Conservation (phyloP, 1,140 invertebrate genomes). For the Triops cancriformis region DNA sequence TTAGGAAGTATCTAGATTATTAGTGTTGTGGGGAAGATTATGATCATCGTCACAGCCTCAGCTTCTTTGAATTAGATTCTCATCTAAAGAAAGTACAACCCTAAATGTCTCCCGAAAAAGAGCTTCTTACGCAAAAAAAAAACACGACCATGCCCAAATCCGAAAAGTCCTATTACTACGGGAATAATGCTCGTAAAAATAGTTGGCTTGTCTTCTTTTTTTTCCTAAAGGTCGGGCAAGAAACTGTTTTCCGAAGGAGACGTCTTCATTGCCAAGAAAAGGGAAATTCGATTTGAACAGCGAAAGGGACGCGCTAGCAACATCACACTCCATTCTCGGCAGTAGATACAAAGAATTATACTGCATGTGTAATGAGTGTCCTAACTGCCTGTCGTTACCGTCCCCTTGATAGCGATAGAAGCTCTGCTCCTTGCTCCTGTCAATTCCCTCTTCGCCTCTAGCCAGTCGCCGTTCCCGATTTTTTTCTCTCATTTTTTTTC, state of each 20-base stretch:
- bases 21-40: too few species aligned
- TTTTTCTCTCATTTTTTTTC: neutral
- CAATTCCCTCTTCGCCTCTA: neutral
- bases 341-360: neutral
- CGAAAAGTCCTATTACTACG: too few species aligned
- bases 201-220: too few species aligned
- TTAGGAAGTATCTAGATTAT: too few species aligned
- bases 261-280: neutral
- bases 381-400: neutral
- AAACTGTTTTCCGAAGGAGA: neutral
- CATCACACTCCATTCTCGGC: neutral
- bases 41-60: too few species aligned
- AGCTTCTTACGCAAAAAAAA: too few species aligned
- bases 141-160: too few species aligned
- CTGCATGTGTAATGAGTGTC: slow-evolving; percentile 5
- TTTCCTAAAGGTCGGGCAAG: too few species aligned
- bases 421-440: neutral
- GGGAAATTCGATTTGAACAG: neutral
- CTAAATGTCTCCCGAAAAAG: too few species aligned
- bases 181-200: too few species aligned
- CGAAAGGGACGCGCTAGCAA: neutral
- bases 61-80: too few species aligned
- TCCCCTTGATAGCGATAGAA: neutral
- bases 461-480: neutral
- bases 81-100: too few species aligned